Conservation (phyloP, 2,888 invertebrate genomes). For the Adelognathus sp. region DNA sequence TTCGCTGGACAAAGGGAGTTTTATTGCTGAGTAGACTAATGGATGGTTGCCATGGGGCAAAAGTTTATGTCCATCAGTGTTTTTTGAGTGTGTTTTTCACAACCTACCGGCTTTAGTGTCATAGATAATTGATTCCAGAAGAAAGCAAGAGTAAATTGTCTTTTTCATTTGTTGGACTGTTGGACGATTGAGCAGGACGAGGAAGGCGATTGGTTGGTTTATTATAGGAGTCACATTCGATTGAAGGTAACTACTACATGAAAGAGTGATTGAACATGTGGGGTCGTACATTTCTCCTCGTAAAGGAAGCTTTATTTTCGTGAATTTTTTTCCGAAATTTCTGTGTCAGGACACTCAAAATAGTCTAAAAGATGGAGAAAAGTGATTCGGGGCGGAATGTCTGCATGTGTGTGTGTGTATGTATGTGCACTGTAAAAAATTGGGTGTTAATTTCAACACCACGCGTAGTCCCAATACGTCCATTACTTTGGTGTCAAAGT, state of each 20-base stretch:
- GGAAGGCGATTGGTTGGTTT: neutral
- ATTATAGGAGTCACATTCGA: neutral
- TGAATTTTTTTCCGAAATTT: neutral
- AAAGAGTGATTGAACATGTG: neutral
- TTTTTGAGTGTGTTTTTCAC: neutral
- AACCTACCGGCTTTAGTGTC: neutral
- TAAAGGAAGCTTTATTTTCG: neutral
- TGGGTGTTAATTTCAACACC: too few species aligned
- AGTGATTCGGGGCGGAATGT: too few species aligned
- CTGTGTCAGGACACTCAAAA: too few species aligned
- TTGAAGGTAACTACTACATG: neutral
- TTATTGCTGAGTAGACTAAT: slow-evolving; percentile 13
- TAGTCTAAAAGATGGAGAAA: too few species aligned
- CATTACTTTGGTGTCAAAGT: too few species aligned
- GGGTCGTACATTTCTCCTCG: neutral
- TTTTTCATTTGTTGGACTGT: neutral
- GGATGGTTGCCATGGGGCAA: slow-evolving; percentile 1
- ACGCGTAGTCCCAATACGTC: too few species aligned
- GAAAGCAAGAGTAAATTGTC: neutral
- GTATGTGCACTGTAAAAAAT: too few species aligned
- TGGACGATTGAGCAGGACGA: neutral
- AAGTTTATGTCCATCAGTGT: slow-evolving; percentile 7
- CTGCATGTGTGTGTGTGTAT: too few species aligned
- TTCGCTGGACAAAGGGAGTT: slow-evolving; percentile 43
- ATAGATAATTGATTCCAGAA: neutral